Base-by-base conservation (phyloP, 2,888 invertebrate species). In the Cheilosia pagana region DNA sequence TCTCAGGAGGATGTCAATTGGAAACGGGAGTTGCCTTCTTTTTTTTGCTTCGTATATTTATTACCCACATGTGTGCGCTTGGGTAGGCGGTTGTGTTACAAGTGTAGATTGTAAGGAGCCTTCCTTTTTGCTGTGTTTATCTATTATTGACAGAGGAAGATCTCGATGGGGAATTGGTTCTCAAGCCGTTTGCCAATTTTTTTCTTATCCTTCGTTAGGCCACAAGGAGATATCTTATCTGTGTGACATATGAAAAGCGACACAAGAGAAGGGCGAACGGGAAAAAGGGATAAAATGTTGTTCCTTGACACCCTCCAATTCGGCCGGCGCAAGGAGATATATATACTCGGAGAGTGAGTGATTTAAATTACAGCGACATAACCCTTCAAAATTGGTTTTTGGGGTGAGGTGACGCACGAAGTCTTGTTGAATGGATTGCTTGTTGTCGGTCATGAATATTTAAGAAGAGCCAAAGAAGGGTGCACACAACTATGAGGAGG, bases 301-400 rank as follows among this genome's bases (percentile, higher is more conserved):
- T 81, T 63, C 31, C 50, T 31, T 59, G 70, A 65, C 81, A 81
- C 79, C 60, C 45, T 31, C 43, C 53, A 21, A 21, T 23, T 31
- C 21, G 21, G n/a, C n/a, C n/a, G n/a, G n/a, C n/a, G n/a, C 25
- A 43, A 19, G 19, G 19, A 28, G 55, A 55, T 25, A 23, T 23
- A 55, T 25, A 23, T 23, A 31, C 10, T 10, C 31, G 35, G 3
- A 48, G 45, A 62, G 74, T 70, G 79, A 85, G 85, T 81, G 85
- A 85, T 85, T 85, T 81, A 81, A 85, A 85, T 85, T 85, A 85
- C 81, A 75, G 10, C 75, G 85, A 67, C 71, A 75, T 67, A 85
- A 67, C 60, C 70, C 75, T 71, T 75, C 48, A 65, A 78, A 75
- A 71, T 62, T 62, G 75, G 41, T 75, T 83, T 19, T 45, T 19